Evolutionary conservation across 53 echinoderm and acorn worm genomes (phyloP), one percentile per base, ranked within the genome.

Genomic region (Henricia sp.): DNA sequence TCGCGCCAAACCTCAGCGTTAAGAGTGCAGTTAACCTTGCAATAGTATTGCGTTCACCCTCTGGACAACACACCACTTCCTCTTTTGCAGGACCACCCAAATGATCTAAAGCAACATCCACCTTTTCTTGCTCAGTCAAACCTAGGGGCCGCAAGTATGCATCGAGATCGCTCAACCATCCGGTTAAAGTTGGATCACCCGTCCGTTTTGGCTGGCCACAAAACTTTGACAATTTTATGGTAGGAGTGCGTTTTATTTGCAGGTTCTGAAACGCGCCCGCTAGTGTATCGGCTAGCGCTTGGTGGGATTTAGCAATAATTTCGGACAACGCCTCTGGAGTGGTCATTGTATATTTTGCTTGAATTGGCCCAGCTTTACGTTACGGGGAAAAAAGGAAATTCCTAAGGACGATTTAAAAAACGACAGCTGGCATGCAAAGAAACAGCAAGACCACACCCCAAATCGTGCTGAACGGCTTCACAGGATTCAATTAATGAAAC

Each of bases 81-180:
- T 87, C 78, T 50, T 55, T 66, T 1, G 80, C 87, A 16, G 50
- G 37, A 29, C 85, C 85, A 40, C 51, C 62, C 40, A 74, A 16
- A 36, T 85, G 85, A 19, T 85, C 85, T 19, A 85, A 40, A 0
- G 72, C 30, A 2, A 59, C 33, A 3, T 72, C 46, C 29, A 43
- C 76, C 37, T 2, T 58, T 32, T 87, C 68, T 14, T 29, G 29
- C 6, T 55, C 69, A 4, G 29, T 29, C 2, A 87, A 57, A 35
- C 62, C 38, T 23, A 37, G 57, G 13, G 34, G 63, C 1, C 57
- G 77, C 63, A 69, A 16, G 30, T 75, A 65, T n/a, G 66, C 57
- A 23, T 67, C 36, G 1, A 87, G 67, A 39, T 87, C 87, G 29
- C 52, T n/a, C 28, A 87, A 53, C 88, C 80, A 87, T 20, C 67